Percentiles rank a stretch among this genome's conserved stretches.
Evolutionary conservation across 2,113 vertebrate genomes (phyloP).

Genomic region (Halichoeres trimaculatus): DNA sequence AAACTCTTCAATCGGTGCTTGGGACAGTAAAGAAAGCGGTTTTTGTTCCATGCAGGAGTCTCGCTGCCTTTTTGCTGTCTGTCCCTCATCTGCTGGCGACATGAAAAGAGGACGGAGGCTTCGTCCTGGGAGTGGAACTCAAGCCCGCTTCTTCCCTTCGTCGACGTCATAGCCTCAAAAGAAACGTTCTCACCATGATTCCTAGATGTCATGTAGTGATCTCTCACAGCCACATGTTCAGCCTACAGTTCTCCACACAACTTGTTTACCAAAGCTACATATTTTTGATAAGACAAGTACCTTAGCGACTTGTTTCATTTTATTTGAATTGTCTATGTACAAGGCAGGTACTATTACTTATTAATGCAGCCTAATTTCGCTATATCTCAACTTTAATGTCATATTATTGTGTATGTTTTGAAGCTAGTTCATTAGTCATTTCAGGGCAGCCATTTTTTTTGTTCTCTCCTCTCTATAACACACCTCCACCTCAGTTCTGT

Average conservation of each 20-base stretch:
- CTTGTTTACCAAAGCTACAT: constrained; percentile 91
- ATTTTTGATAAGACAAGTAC: constrained; percentile 89
- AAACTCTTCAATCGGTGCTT: constrained; percentile 79
- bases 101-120: constrained; percentile 47
- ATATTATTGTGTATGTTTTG: constrained; percentile 76
- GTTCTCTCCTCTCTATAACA: constrained; percentile 23
- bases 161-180: constrained; percentile 63
- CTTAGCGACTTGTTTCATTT: constrained; percentile 85
- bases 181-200: constrained; percentile 53
- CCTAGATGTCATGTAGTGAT: constrained; percentile 84
- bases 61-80: constrained; percentile 62
- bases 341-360: constrained; percentile 83
- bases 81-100: constrained; percentile 63
- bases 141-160: constrained; percentile 48
- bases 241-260: constrained; percentile 81
- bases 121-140: constrained; percentile 44
- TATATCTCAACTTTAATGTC: constrained; percentile 74
- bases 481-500: constrained; percentile 51
- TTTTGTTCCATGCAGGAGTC: constrained; percentile 44
- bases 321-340: constrained; percentile 80
- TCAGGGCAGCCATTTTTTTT: constrained; percentile 63
- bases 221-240: constrained; percentile 78
- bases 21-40: constrained; percentile 61
- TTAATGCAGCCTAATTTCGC: constrained; percentile 80
- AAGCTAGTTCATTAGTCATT: constrained; percentile 72